Base-by-base conservation (phyloP, 1,140 invertebrate genomes). In the Brachionus calyciflorus region DNA sequence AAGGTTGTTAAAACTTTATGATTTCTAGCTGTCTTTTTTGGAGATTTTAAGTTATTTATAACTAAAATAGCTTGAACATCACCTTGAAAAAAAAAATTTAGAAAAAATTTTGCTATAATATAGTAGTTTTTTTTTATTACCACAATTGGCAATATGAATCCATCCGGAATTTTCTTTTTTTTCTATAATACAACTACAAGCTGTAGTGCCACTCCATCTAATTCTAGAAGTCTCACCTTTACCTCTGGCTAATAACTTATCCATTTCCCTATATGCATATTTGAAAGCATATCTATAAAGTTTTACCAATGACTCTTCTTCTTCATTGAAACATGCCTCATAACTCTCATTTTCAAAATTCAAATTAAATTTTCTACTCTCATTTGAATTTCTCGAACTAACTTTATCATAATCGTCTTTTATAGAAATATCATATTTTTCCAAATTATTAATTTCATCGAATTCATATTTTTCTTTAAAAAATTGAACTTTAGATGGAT, bases 401-500 rank as follows among this genome's bases (percentile, higher is more conserved):
- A 5, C 17, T 19, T 70, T 19, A 48, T 30, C 44, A 30, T 70
- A 17, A 48, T 30, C 49, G 49, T 51, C 49, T 12, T n/a, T n/a
- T n/a, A 19, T 48, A n/a, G 65, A 49, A n/a, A 19, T 33, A 19
- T 73, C 46, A 37, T 33, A 51, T 55, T 73, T 73, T 73, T 73
- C 69, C 46, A 73, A 41, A 51, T 73, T 49, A 51, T 73, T 73
- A 19, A 73, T 55, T 12, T 73, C 69, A 41, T 73, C 69, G 48
- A 51, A 73, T 51, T 37, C 37, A 55, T 51, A 49, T 73, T 73
- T 73, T 55, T 73, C 46, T 51, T 51, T 51, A 6, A 19, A 21
- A 24, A 73, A 73, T 53, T 55, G 28, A 33, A 55, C 6, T 44
- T 65, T 44, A 7, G 4, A 24, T 10, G 6, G 26, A 73, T 73